These are phyloP conservation scores for Pelusios castaneus DNA, from an alignment of 2,113 vertebrate species.

Conservation along the genomic window DNA sequence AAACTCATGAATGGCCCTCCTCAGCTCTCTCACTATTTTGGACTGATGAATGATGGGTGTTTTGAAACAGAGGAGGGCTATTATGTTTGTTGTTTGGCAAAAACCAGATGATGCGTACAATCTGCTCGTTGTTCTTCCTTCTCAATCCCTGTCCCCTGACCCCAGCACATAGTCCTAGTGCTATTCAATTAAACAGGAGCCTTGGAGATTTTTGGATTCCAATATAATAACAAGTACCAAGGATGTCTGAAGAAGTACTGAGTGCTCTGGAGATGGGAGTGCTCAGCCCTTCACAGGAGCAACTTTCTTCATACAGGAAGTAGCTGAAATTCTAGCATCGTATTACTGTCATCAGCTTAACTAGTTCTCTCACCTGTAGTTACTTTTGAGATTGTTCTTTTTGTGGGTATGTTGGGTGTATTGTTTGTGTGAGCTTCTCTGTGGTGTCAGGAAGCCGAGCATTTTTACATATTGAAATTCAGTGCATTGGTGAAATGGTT, in stretches of 20 bases:
- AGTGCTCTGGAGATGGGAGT: not conserved
- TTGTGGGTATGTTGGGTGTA: not conserved
- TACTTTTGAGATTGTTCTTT: rapidly evolving
- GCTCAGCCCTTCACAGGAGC: not conserved
- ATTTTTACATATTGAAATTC: not conserved
- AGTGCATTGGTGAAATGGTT: not conserved
- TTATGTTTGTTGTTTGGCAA: not conserved
- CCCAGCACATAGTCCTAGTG: rapidly evolving
- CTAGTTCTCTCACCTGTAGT: not conserved
- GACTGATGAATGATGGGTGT: not conserved
- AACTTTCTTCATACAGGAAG: not conserved
- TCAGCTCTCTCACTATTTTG: not conserved
- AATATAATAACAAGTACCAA: not conserved
- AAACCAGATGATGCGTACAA: not conserved
- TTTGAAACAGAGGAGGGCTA: not conserved
- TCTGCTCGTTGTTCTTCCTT: not conserved
- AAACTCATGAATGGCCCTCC: not conserved
- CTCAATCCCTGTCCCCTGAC: not conserved
- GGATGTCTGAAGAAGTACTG: not conserved
- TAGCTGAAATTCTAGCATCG: not conserved
- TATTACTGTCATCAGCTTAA: not conserved
- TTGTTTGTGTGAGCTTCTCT: not conserved
- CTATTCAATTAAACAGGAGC: not conserved
- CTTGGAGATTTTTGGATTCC: not conserved
- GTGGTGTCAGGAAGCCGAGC: not conserved